Evolutionary conservation across 2,113 vertebrate genomes (phyloP), one percentile per base, ranked within the genome.

Genomic region (Tragelaphus buxtoni): DNA sequence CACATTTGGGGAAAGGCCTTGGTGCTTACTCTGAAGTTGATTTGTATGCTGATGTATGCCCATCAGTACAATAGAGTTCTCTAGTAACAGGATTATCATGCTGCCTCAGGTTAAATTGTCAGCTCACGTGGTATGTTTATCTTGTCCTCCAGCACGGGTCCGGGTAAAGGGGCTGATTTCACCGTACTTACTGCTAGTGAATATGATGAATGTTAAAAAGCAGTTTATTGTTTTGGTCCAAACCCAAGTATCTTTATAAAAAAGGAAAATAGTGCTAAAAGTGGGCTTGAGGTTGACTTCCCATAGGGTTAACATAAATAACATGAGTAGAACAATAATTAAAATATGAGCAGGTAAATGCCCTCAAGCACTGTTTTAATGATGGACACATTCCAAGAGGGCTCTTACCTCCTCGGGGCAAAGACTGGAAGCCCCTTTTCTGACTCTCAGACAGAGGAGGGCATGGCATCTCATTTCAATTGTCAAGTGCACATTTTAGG

Each of bases 171-270:
- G 18, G 80, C 51, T 65, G 63, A 91, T 97, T 96, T 97, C 24
- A n/a, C 30, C 4, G 3, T 63, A 63, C 84, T 0, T 63, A 63
- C 84, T 0, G 4, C 63, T 76, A 91, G 9, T 76, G 72, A 89
- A 81, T 93, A 30, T 30, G 55, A 93, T 87, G n/a, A 96, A 81
- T 97, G 95, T 97, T 80, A 77, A 90, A 89, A 87, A 55, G 26
- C 35, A 32, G 22, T 39, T 49, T 51, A 60, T 76, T 87, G 42
- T 87, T 92, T 94, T 74, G 56, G 22, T 95, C 1, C 94, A 90
- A 91, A 79, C 4, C n/a, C 55, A 74, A 76, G 72, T 95, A 39
- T 72, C 42, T 81, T 88, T 65, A 35, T 35, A 35, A 35, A 35
- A 35, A 35, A 35, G 35, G 35, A 35, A 35, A 35, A 35, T 35